Base-by-base conservation (phyloP, 2,113 vertebrate genomes). In the Centropus unirufus region DNA sequence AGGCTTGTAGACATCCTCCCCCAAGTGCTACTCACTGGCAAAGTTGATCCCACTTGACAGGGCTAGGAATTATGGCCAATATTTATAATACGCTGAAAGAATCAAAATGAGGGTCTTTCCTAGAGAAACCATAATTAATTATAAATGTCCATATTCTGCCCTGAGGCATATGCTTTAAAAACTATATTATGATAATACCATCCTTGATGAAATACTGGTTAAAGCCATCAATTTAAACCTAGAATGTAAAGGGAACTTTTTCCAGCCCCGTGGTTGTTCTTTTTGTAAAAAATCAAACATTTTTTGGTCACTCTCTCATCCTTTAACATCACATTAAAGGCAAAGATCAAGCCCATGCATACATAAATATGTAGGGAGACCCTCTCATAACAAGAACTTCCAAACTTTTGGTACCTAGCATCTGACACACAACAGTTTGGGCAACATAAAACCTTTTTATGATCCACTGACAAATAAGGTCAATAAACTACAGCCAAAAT, bases 191-290 rank as follows among this genome's bases (percentile, higher is more conserved):
- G 47, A 32, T 47, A 74, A 39, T 8, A 75, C 5, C 40, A 18
- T 57, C 73, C 20, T 18, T 57, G 15, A 69, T 61, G 34, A 59
- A 81, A 57, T 9, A 23, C 8, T 46, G 9, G 24, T 26, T 76
- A 84, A 90, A 92, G 26, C 22, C 32, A 83, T 44, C 3, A 6
- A 11, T 14, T 36, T 89, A 61, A 9, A 54, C 3, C 15, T 51
- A 64, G n/a, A 80, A 23, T 54, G 23, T 19, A 36, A 64, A 9
- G 5, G n/a, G 8, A 6, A 16, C 3, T 5, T 55, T 29, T 49
- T 49, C 21, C 47, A 49, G 23, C 13, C 7, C 1, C 1, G 2
- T 29, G 17, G 0, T 19, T 74, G 11, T 66, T 7, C 23, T 85
- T 70, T 20, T 75, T 22, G 67, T 44, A 44, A 46, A 78, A 61